Conservation (phyloP, 2,797 vertebrate species). For the Oryzias dopingdopingensis region DNA sequence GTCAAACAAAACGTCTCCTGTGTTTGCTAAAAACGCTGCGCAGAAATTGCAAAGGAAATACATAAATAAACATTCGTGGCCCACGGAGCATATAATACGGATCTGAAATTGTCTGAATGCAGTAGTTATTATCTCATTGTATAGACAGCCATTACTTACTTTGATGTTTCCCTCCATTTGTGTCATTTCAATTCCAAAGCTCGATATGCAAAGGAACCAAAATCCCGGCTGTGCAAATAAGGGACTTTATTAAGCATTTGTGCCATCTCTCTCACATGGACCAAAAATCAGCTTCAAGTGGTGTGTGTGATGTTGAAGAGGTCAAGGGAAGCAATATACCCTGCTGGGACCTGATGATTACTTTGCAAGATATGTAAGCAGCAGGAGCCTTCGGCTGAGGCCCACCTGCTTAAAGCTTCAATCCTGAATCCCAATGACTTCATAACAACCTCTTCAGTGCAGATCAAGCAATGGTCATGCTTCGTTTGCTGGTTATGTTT, state of each 20-base stretch:
- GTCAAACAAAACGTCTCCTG: neutral
- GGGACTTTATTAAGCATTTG: slow-evolving; percentile 25
- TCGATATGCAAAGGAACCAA: slow-evolving; percentile 16
- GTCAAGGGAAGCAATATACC: slow-evolving; percentile 51
- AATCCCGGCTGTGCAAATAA: slow-evolving; percentile 8
- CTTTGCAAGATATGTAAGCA: slow-evolving; percentile 51
- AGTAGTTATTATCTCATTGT: slow-evolving; percentile 26
- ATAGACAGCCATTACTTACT: neutral
- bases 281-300: slow-evolving; percentile 33
- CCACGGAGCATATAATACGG: slow-evolving; percentile 15
- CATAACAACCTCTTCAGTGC: slow-evolving; percentile 22
- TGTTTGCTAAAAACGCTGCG: slow-evolving; percentile 2
- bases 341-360: slow-evolving; percentile 51
- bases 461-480: neutral
- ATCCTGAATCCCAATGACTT: slow-evolving; percentile 33
- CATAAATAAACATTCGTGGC: slow-evolving; percentile 16
- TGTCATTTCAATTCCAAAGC: slow-evolving; percentile 26
- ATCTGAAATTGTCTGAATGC: slow-evolving; percentile 32
- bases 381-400: slow-evolving; percentile 36
- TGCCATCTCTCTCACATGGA: slow-evolving; percentile 10
- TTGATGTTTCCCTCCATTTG: neutral
- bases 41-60: slow-evolving; percentile 15
- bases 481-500: slow-evolving; percentile 21
- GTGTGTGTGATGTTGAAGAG: slow-evolving; percentile 34
- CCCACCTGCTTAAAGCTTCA: slow-evolving; percentile 41